Evolutionary conservation across 2,113 vertebrate species (phyloP).

Genomic region (Leptobrachium leishanense): DNA sequence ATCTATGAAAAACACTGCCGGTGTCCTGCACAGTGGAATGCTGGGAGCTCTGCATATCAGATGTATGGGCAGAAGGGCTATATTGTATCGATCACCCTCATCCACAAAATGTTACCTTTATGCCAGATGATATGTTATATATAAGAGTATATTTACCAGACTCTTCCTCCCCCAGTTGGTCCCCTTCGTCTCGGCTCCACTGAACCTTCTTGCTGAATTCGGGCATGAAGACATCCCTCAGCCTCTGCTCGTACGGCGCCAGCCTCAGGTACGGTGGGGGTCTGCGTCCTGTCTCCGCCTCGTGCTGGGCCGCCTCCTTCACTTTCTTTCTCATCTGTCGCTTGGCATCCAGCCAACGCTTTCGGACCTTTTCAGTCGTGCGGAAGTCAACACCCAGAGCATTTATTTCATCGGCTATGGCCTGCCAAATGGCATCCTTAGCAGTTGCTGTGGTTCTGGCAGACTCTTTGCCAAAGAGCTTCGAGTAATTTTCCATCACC

Average conservation of each 20-base stretch:
- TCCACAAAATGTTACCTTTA: too few relatives aligned
- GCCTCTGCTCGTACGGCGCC: conserved; percentile 10
- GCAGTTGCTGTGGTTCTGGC: conserved; percentile 5
- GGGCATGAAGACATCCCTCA: conserved; percentile 32
- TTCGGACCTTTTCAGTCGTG: conserved; percentile 31
- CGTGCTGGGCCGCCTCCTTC: conserved; percentile 6
- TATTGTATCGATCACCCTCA: too few relatives aligned
- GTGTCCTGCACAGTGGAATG: too few relatives aligned
- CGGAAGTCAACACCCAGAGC: conserved; percentile 12
- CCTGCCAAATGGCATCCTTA: conserved; percentile 37
- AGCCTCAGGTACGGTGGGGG: conserved; percentile 22
- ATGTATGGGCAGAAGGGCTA: too few relatives aligned
- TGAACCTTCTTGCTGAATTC: conserved; percentile 29
- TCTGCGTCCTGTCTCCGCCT: conserved; percentile 15
- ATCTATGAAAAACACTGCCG: too few relatives aligned
- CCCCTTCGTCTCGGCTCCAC: conserved; percentile 12
- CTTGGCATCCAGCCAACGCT: conserved; percentile 25
- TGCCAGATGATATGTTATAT: too few relatives aligned
- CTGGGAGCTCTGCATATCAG: too few relatives aligned
- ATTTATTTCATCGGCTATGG: conserved; percentile 29
- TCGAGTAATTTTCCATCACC: conserved; percentile 34
- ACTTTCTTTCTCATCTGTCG: conserved; percentile 26
- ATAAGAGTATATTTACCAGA: conserved; percentile 28
- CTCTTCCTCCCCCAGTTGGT: conserved; percentile 9
- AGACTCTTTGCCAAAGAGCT: conserved; percentile 30